Evolutionary conservation across 2,888 invertebrate genomes (phyloP), one percentile per base, ranked within the genome.

Genomic region (Melangyna quadrimaculata): DNA sequence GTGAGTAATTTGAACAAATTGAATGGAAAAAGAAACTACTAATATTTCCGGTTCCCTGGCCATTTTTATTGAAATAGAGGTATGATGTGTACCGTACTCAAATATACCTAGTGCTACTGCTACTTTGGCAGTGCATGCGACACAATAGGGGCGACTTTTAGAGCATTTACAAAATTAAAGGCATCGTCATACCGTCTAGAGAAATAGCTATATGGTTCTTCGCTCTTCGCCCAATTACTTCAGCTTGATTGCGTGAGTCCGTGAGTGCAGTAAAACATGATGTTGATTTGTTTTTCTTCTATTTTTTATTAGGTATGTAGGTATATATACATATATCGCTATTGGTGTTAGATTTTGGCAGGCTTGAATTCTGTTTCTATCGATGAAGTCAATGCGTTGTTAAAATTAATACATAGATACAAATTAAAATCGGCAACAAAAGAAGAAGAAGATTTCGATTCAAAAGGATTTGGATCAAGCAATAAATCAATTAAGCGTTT

Each of bases 171-270:
- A 51, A 51, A 67, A 51, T 67, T 65, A 65, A 65, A 67, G 27
- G 10, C 63, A 63, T 27, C 65, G 45, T 40, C 37, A 24, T 61
- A 40, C 1, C 43, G 45, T 67, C 65, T 48, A n/a, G 32, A 48
- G 48, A 67, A 67, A 45, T 45, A n/a, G n/a, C n/a, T 45, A 48
- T 48, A 48, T 67, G 65, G 48, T 48, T 48, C 32, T 32, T 67
- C n/a, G n/a, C 37, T 29, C 45, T 55, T 57, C 51, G 70, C 83
- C 74, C 70, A 78, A 84, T 78, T 84, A 84, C 74, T 74, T 84
- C 74, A 29, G 78, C 83, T 84, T 78, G 78, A 84, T 84, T 84
- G 83, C 83, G 83, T 84, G 78, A 73, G 74, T 74, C 53, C 74
- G 78, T 84, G 83, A 73, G 74, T 78, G 83, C 83, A 75, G 22